Conservation (phyloP, 2,113 vertebrate genomes). For the Labrus mixtus region DNA sequence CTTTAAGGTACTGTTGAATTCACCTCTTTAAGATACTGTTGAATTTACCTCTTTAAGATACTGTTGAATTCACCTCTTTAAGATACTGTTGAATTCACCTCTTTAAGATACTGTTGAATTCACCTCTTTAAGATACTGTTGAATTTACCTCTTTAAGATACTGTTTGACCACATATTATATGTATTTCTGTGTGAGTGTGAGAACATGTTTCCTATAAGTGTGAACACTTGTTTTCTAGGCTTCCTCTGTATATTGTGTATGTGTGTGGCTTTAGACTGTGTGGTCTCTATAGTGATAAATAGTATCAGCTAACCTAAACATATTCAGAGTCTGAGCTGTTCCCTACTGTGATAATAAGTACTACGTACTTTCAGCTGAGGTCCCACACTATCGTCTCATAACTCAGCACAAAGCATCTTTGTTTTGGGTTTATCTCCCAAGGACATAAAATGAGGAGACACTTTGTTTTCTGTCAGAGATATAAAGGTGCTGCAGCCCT, state of each 20-base stretch:
- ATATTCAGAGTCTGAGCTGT: conserved; percentile 16
- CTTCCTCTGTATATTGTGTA: neutral
- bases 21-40: too few relatives aligned
- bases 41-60: neutral
- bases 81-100: too few relatives aligned
- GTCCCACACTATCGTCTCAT: conserved; percentile 40
- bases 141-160: neutral
- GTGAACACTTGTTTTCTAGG: conserved; percentile 2
- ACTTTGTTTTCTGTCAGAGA: conserved; percentile 37
- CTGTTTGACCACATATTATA: conserved; percentile 1
- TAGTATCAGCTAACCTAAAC: conserved; percentile 25
- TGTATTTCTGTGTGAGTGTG: neutral
- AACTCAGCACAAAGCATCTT: conserved; percentile 57
- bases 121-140: too few relatives aligned
- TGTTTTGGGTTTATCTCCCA: conserved; percentile 62
- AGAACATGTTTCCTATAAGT: neutral
- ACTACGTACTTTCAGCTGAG: conserved; percentile 23
- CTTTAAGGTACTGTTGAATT: neutral
- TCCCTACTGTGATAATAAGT: conserved; percentile 14
- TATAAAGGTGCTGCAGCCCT: conserved; percentile 24
- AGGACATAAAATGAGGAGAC: conserved; percentile 59
- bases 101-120: neutral
- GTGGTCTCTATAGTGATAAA: conserved; percentile 29
- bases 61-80: neutral
- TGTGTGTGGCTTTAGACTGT: conserved; percentile 9